phyloP scores from a whole-genome alignment of 2,797 vertebrate species.

The Sternotherus odoratus region DNA sequence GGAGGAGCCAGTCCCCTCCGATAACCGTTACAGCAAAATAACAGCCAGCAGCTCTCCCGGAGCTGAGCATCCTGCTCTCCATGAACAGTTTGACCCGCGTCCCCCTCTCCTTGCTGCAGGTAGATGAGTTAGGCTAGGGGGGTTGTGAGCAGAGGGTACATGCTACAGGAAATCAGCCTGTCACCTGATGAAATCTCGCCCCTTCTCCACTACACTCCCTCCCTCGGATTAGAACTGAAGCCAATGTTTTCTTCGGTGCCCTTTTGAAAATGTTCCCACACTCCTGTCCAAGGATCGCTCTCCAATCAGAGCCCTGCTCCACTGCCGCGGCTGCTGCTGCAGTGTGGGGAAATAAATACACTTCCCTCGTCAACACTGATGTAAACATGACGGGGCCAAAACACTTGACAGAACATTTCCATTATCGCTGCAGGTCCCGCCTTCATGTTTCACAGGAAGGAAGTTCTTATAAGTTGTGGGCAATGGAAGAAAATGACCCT shows the following conservation, averaged over 20 bases:
- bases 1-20: background rate
- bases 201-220: background rate
- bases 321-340: background rate
- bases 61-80: background rate
- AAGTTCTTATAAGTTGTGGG: background rate
- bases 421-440: background rate
- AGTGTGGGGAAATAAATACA: accelerated
- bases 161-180: background rate
- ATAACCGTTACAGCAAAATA: background rate
- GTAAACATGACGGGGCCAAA: background rate
- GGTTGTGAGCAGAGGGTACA: background rate
- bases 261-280: background rate
- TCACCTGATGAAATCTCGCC: background rate
- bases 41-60: background rate
- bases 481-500: background rate
- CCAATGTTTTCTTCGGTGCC: background rate
- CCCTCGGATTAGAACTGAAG: background rate
- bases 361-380: background rate
- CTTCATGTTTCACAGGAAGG: background rate
- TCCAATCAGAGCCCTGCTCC: background rate
- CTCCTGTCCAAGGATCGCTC: background rate
- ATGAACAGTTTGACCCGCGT: background rate
- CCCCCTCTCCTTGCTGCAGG: background rate
- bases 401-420: background rate
- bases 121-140: background rate